Conservation (phyloP, 2,113 vertebrate genomes). For the Oncorhynchus kisutch region DNA sequence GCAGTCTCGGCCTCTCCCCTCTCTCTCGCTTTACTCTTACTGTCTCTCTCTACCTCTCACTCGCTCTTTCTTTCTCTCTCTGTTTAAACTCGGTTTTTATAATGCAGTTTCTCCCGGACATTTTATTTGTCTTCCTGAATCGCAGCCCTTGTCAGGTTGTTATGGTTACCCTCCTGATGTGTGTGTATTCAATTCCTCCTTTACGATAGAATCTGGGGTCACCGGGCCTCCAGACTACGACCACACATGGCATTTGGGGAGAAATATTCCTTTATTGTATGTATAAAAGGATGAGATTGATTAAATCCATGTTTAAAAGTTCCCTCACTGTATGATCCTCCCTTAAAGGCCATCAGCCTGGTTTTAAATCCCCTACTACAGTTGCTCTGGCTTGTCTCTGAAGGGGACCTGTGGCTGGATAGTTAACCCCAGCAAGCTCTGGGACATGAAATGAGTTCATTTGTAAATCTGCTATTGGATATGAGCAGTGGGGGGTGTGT, state of each 20-base stretch:
- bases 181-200: slow-evolving; percentile 30
- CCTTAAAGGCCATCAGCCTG: not conserved
- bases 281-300: slow-evolving; percentile 10
- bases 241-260: slow-evolving; percentile 22
- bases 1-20: not conserved
- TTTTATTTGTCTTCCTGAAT: not conserved
- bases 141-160: slow-evolving; percentile 27
- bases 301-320: slow-evolving; percentile 24
- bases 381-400: not conserved
- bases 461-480: slow-evolving; percentile 2
- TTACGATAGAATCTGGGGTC: slow-evolving; percentile 13
- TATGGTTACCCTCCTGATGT: slow-evolving; percentile 30
- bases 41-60: not conserved
- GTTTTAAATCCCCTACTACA: not conserved
- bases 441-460: slow-evolving; percentile 1
- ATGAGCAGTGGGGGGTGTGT: not conserved
- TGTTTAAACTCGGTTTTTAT: not conserved
- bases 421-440: slow-evolving; percentile 3
- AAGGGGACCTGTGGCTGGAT: not conserved
- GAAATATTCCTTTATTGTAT: not conserved
- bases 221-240: not conserved
- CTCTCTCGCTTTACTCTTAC: not conserved
- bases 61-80: not conserved
- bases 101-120: not conserved
- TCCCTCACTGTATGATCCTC: not conserved